Evolutionary conservation across 2,888 invertebrate species (phyloP), one percentile per base, ranked within the genome.

Genomic region (Anthrax anthrax): DNA sequence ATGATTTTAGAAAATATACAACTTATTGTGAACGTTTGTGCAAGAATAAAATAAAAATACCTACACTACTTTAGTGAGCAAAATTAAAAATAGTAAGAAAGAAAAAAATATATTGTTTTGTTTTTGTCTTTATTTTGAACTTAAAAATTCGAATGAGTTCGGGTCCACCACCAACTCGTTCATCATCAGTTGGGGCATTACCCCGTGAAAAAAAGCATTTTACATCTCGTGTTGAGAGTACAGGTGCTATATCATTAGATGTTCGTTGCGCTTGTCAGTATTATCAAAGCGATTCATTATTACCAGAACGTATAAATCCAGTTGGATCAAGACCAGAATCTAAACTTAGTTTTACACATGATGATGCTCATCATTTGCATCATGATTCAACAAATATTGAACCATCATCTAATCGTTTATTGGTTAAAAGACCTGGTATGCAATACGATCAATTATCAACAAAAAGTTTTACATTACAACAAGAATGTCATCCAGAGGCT

Each of bases 211-310:
- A 74, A 60, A 73, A 74, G 52, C 73, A 79, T 58, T 74, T 78
- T 61, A 79, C 80, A 47, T 81, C 84, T 50, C 75, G 83, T 59
- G 78, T 77, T 62, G 78, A 81, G 61, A 78, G 81, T 62, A 78
- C 80, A 54, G 76, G 81, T 57, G 76, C 80, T 56, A 77, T 74
- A 56, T 78, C 85, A 50, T 74, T 84, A 60, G 87, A 87, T 64
- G 86, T 88, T 51, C 80, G 88, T 56, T 87, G 88, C 69, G 87
- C 75, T 55, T 87, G 88, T 71, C 87, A 88, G 71, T 88, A 80
- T 70, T 88, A 79, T 69, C 81, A 84, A 72, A 78, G 81, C 64
- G 83, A 86, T 66, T 81, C 82, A 50, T 68, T 86, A 57, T 71
- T 87, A 57, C 86, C 86, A 50, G 85, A 84, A 64, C 75, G 82